Evolutionary conservation across 2,113 vertebrate genomes (phyloP), one percentile per base, ranked within the genome.

Genomic region (Mesoclemmys tuberculata): DNA sequence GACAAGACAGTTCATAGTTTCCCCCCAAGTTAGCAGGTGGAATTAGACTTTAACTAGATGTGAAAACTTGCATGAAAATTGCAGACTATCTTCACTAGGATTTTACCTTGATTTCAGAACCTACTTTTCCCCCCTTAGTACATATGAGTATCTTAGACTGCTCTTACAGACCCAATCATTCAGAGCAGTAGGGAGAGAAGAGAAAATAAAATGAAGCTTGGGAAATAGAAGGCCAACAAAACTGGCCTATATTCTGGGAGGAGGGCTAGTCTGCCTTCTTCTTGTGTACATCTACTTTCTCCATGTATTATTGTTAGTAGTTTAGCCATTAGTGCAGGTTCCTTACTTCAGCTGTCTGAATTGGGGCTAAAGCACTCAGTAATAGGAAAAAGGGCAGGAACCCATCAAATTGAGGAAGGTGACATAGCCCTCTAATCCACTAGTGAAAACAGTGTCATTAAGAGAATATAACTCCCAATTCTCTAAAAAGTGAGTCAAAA

Each of bases 141-240:
- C 51, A 29, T 48, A 35, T 48, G 12, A 29, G 22, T 44, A 44
- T 90, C 16, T 22, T 75, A 68, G 6, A 38, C 6, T 0, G 0
- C n/a, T 81, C 13, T 52, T 92, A 35, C 26, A 1, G 2, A 1
- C 8, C 52, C 56, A 13, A 8, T 12, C 4, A 10, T 38, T 82
- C 7, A 19, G 3, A 51, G 8, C 80, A 0, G 29, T 38, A 91
- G 41, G 9, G 5, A 55, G 74, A 4, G 18, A 56, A 85, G 55
- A n/a, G 80, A 54, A 83, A 86, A 77, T 41, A 75, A 89, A 80
- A 56, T 24, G 38, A 1, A 4, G 12, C 46, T 85, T 68, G 21
- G 68, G 82, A 82, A 48, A 51, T 52, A 14, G 22, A 24, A 81
- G 22, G 4, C 6, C 21, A 26, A 26, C 35, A 27, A 26, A 18